These are phyloP conservation scores for Dicentrarchus labrax DNA, from an alignment of 2,113 vertebrate genomes.

Conservation along the genomic window DNA sequence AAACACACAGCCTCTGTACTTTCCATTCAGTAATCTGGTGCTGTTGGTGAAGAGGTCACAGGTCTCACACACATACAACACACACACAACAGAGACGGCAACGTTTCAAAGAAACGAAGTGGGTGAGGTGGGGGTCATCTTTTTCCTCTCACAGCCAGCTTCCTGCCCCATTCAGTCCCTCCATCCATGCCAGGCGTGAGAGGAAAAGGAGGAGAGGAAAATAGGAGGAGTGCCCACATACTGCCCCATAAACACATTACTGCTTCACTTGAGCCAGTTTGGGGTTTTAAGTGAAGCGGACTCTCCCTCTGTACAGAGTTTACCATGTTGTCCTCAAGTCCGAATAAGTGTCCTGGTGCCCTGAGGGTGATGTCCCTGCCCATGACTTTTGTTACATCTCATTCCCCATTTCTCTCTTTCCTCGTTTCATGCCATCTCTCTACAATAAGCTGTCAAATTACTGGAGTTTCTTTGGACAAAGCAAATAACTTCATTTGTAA, in stretches of 20 bases:
- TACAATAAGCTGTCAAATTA: background rate
- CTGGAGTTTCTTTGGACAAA: background rate
- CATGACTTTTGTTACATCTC: background rate
- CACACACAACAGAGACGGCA: constrained; percentile 12
- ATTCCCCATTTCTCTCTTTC: background rate
- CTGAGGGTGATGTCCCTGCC: background rate
- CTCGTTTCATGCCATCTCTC: background rate
- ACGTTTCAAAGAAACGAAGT: constrained; percentile 53
- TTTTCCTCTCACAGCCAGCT: constrained; percentile 52
- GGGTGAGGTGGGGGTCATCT: constrained; percentile 37
- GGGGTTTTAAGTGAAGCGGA: constrained; percentile 44
- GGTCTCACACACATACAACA: constrained; percentile 39
- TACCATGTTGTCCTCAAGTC: too few relatives aligned
- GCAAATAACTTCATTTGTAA: background rate
- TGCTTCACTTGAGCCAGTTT: constrained; percentile 57
- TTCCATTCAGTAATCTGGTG: constrained; percentile 54
- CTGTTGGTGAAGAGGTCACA: constrained; percentile 52
- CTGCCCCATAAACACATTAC: constrained; percentile 42
- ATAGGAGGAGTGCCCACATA: constrained; percentile 34
- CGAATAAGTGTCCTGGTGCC: background rate
- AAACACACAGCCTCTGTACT: constrained; percentile 58
- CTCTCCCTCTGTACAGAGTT: background rate
- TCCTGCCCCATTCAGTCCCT: constrained; percentile 52
- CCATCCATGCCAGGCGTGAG: constrained; percentile 38
- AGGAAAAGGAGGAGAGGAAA: constrained; percentile 48